phyloP scores from a whole-genome alignment of 2,113 vertebrate genomes.

The Paramormyrops kingsleyae region DNA sequence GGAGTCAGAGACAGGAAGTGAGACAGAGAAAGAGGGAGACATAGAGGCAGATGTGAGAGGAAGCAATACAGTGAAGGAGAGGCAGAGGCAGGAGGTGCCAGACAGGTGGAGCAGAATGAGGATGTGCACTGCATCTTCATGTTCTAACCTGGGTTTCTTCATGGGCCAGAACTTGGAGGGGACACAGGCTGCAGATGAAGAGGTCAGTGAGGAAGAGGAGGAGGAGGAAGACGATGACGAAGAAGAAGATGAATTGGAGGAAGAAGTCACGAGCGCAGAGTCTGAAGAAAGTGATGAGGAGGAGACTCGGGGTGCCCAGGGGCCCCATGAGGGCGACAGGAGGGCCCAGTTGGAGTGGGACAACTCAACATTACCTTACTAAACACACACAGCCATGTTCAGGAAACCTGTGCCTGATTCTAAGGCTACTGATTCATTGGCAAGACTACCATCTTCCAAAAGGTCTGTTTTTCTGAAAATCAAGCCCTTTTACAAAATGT shows the following conservation, averaged over 20 bases:
- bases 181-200: conserved; percentile 63
- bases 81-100: background rate
- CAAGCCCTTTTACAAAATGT: conserved; percentile 17
- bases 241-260: conserved; percentile 67
- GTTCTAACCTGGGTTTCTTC: background rate
- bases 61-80: background rate
- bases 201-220: conserved; percentile 70
- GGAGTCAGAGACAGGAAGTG: background rate
- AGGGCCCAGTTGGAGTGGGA: conserved; percentile 80
- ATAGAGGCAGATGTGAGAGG: background rate
- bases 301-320: conserved; percentile 56
- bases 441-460: conserved; percentile 22
- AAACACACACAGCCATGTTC: conserved; percentile 36
- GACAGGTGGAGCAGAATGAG: background rate
- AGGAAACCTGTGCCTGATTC: conserved; percentile 12
- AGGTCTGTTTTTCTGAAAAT: conserved; percentile 15
- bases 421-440: conserved; percentile 27
- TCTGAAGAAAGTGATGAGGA: conserved; percentile 87
- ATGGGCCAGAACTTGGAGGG: conserved; percentile 70
- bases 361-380: conserved; percentile 77
- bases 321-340: conserved; percentile 59
- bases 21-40: background rate
- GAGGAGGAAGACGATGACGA: conserved; percentile 65
- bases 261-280: conserved; percentile 79
- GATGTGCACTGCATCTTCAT: background rate